Evolutionary conservation across 2,888 invertebrate genomes (phyloP), one percentile per base, ranked within the genome.

Genomic region (Acanthopleura granulata): DNA sequence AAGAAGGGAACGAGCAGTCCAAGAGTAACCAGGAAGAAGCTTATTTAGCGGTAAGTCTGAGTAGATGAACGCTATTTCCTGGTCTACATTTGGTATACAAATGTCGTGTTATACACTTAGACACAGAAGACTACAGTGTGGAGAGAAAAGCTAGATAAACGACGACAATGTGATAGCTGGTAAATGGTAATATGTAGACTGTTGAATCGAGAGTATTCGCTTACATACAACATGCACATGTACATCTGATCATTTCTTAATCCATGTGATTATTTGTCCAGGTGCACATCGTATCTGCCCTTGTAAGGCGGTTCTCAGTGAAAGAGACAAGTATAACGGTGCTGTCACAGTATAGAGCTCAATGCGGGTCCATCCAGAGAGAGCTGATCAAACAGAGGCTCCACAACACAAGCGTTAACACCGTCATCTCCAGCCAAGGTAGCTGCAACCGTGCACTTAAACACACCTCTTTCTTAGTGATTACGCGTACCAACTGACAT

Each of bases 311-410:
- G 22, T 82, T 84, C 69, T 77, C 78, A 27, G 81, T 85, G 18
- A 72, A 70, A 18, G 78, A 78, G 61, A 62, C 72, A 15, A 79
- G 80, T 74, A 79, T 89, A 27, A 83, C 81, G 22, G 80, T 89
- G 4, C 72, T 89, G 61, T 81, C 85, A 4, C 80, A 83, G 49
- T 87, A 86, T 62, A 74, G 79, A 49, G 85, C 85, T 40, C 89
- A 89, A 78, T 80, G 84, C 69, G 71, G 75, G 3, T 75, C 77
- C 11, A 82, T 89, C 30, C 73, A 76, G 74, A 77, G 81, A 51
- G 77, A 75, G 66, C 57, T 85, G 69, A 66, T 77, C 4, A 73
- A 75, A 25, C 50, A 74, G 27, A 79, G 79, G 57, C 69, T 78
- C 18, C 66, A 71, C 27, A 73, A 51, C 14, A 77, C 84, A n/a